Evolutionary conservation across 2,113 vertebrate species (phyloP).

Genomic region (Hydropotes inermis): DNA sequence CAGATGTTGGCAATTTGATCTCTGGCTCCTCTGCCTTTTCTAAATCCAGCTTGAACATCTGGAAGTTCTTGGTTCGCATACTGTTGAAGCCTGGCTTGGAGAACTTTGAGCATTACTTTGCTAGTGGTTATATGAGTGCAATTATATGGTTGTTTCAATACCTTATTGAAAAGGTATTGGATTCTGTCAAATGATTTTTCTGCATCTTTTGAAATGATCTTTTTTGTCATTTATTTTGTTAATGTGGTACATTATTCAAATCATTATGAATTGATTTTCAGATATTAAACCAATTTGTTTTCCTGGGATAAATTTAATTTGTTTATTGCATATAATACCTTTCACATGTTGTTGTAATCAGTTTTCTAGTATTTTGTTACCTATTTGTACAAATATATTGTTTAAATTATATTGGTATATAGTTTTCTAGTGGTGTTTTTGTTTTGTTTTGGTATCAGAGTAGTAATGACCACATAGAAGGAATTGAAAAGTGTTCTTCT

Average conservation of each 20-base stretch:
- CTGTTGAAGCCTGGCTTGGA: not conserved
- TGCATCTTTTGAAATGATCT: not conserved
- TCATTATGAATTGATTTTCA: slow-evolving; percentile 12
- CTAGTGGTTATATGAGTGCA: not conserved
- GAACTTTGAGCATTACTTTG: not conserved
- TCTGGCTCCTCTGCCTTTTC: not conserved
- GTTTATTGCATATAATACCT: not conserved
- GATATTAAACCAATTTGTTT: not conserved
- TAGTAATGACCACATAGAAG: not conserved
- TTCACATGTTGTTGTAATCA: not conserved
- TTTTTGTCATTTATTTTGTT: not conserved
- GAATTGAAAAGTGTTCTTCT: not conserved
- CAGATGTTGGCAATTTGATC: not conserved
- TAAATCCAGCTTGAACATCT: not conserved
- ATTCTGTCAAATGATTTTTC: not conserved
- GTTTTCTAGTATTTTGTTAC: slow-evolving; percentile 6
- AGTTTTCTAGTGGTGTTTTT: not conserved
- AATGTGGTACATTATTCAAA: not conserved
- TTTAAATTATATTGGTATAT: not conserved
- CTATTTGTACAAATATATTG: not conserved
- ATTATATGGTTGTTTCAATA: accelerated
- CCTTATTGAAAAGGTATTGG: not conserved
- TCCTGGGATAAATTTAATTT: not conserved
- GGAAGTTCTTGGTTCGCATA: not conserved
- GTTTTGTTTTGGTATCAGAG: not conserved